Evolutionary conservation across 2,797 vertebrate genomes (phyloP).

Genomic region (Craterocephalus amniculus): DNA sequence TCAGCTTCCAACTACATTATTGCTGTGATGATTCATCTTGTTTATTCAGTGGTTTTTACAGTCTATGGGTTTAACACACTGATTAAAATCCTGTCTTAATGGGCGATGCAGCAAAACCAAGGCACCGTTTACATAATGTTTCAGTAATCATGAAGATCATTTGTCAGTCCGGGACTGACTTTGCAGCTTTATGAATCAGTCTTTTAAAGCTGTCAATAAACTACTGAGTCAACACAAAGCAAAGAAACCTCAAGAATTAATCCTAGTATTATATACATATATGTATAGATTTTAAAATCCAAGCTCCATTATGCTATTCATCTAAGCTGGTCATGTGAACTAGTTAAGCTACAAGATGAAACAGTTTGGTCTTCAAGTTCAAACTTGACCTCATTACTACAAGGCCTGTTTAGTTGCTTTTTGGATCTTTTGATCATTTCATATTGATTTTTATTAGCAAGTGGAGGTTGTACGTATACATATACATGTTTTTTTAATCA

Average conservation of each 20-base stretch:
- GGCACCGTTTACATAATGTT: conserved; percentile 13
- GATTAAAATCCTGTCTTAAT: conserved; percentile 34
- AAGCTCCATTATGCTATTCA: neutral
- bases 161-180: conserved; percentile 1
- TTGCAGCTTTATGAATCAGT: conserved; percentile 1
- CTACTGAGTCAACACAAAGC: neutral
- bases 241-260: neutral
- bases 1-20: conserved; percentile 40
- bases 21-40: conserved; percentile 56
- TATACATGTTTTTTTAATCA: too few relatives aligned
- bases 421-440: too few relatives aligned
- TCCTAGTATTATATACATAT: neutral
- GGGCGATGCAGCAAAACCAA: neutral
- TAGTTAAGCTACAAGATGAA: too few relatives aligned
- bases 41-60: conserved; percentile 49
- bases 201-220: neutral
- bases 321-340: too few relatives aligned
- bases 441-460: too few relatives aligned
- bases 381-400: too few relatives aligned
- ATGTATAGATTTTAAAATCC: neutral
- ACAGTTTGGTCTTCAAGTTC: too few relatives aligned
- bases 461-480: too few relatives aligned
- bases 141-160: conserved; percentile 17
- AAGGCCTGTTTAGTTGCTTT: too few relatives aligned
- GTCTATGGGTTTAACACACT: conserved; percentile 29